Percentiles rank a stretch among this genome's conserved stretches.
Conservation (phyloP, 2,797 vertebrate genomes). For the Eupleurogrammus muticus region DNA sequence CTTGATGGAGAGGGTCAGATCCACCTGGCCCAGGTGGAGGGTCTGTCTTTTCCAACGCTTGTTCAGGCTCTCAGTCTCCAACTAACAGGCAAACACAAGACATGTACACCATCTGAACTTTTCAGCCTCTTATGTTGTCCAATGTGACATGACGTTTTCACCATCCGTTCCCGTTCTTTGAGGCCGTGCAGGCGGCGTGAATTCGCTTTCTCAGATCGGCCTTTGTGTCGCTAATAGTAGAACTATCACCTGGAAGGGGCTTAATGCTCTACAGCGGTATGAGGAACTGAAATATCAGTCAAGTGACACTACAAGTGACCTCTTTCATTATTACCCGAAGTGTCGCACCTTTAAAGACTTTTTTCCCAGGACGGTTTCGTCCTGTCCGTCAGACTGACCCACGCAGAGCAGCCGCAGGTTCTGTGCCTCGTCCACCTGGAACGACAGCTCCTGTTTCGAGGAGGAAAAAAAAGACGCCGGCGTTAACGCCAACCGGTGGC, state of each 20-base stretch:
- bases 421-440: constrained; percentile 81
- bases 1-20: constrained; percentile 79
- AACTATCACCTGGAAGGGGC: background rate
- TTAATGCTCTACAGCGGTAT: background rate
- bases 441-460: constrained; percentile 81
- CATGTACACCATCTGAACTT: background rate
- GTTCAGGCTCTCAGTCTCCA: constrained; percentile 64
- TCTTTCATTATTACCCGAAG: background rate
- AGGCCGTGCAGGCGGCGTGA: no score
- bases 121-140: no score
- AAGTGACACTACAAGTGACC: no score
- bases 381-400: constrained; percentile 55
- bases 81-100: constrained; percentile 53
- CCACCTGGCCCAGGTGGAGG: constrained; percentile 66
- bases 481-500: background rate
- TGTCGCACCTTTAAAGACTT: constrained; percentile 65
- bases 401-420: constrained; percentile 77
- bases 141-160: no score
- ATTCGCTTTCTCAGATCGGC: background rate
- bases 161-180: background rate
- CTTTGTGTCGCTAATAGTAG: background rate
- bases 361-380: constrained; percentile 73
- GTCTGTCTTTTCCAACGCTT: constrained; percentile 77
- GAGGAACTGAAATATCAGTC: background rate
- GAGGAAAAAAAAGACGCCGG: background rate